These are phyloP conservation scores for Labeo calbasu DNA, from an alignment of 2,797 vertebrate species.

Conservation along the genomic window DNA sequence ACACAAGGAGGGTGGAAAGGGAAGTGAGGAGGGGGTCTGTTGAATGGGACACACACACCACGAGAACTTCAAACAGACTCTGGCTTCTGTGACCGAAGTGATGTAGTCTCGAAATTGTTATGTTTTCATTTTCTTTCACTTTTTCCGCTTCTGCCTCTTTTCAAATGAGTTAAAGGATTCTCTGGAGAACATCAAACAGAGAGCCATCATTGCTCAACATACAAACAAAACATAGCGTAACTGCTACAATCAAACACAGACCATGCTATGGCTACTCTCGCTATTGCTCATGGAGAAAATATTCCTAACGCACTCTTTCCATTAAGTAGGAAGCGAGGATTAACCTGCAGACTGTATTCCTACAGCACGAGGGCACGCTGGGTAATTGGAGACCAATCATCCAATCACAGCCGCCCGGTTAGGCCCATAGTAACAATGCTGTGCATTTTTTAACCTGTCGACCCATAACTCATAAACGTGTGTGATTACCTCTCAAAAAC, in stretches of 20 bases:
- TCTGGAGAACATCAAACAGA: constrained; percentile 53
- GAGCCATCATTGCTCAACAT: constrained; percentile 41
- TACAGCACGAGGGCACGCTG: constrained; percentile 50
- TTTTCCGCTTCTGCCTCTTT: constrained; percentile 56
- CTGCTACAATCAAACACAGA: constrained; percentile 12
- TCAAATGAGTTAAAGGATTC: constrained; percentile 56
- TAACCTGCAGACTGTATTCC: constrained; percentile 46
- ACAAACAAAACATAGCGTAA: constrained; percentile 37
- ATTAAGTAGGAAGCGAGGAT: constrained; percentile 38
- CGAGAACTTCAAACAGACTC: constrained; percentile 63
- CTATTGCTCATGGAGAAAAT: constrained; percentile 22
- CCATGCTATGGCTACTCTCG: not conserved
- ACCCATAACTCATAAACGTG: constrained; percentile 63
- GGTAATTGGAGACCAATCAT: constrained; percentile 61
- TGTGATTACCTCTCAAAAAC: constrained; percentile 59
- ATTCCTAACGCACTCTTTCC: constrained; percentile 20
- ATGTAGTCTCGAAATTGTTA: constrained; percentile 49
- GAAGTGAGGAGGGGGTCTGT: constrained; percentile 60
- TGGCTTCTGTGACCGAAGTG: constrained; percentile 52
- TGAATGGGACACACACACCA: constrained; percentile 62
- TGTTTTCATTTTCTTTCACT: constrained; percentile 49
- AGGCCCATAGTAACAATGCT: constrained; percentile 48
- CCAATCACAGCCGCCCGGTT: constrained; percentile 49
- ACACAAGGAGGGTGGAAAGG: constrained; percentile 65
- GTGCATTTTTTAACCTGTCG: constrained; percentile 61